A percentile compares a stretch with the other conserved stretches of the same genome.
Conservation (phyloP, 2,113 vertebrate genomes). For the Paradoxurus hermaphroditus region DNA sequence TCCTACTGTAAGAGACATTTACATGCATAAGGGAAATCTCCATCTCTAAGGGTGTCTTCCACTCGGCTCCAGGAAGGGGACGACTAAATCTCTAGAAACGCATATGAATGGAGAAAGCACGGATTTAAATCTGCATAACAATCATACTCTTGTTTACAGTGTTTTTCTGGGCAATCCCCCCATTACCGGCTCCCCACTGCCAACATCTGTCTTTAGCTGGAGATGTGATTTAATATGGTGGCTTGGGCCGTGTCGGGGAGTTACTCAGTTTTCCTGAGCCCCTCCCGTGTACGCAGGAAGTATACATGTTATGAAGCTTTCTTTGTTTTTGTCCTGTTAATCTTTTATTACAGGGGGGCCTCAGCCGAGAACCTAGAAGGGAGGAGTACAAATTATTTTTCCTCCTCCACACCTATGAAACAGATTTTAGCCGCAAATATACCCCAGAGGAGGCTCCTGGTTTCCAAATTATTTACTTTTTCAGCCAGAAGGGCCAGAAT, state of each 20-base stretch:
- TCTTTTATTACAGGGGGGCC: background rate
- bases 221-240: background rate
- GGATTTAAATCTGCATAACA: background rate
- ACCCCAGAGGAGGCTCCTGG: background rate
- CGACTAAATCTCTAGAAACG: background rate
- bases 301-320: background rate
- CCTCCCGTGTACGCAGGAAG: background rate
- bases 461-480: slow-evolving; percentile 15
- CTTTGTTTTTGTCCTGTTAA: background rate
- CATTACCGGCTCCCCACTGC: background rate
- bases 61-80: background rate
- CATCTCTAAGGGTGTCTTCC: background rate
- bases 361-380: background rate
- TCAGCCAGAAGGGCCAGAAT: background rate
- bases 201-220: background rate
- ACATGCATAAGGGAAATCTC: background rate
- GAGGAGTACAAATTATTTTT: background rate
- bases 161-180: background rate
- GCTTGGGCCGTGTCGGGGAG: background rate
- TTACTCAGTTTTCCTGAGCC: background rate
- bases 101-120: background rate
- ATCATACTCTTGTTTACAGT: background rate
- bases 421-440: background rate
- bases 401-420: background rate
- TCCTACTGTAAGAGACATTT: background rate